Conservation (phyloP, 1,140 invertebrate species). For the Drosophila pruinosa region DNA sequence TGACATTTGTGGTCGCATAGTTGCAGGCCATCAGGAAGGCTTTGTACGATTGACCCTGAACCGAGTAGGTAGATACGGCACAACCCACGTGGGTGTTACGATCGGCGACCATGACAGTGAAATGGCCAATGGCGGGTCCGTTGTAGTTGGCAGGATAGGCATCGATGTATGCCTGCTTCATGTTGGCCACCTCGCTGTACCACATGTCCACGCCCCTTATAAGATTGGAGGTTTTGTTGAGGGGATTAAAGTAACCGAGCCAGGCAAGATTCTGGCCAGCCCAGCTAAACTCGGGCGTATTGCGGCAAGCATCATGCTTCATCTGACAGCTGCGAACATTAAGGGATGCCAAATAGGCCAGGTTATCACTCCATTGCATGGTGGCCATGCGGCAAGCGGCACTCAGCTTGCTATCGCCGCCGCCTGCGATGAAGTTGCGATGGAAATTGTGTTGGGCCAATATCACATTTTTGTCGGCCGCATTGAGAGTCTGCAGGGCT, state of each 20-base stretch:
- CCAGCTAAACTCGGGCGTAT: slow-evolving; percentile 62
- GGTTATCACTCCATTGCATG: slow-evolving; percentile 71
- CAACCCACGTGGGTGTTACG: slow-evolving; percentile 67
- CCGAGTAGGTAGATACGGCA: slow-evolving; percentile 59
- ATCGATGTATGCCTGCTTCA: slow-evolving; percentile 53
- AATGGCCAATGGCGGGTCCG: slow-evolving; percentile 67
- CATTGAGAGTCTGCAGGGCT: slow-evolving; percentile 29
- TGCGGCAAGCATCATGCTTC: slow-evolving; percentile 68
- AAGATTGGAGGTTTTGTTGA: slow-evolving; percentile 26
- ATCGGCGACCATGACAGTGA: slow-evolving; percentile 72
- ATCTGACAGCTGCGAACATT: slow-evolving; percentile 69
- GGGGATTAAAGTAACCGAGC: slow-evolving; percentile 46
- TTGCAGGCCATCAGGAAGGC: slow-evolving; percentile 69
- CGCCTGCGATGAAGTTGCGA: slow-evolving; percentile 65
- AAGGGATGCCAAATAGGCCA: slow-evolving; percentile 61
- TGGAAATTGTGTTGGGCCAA: slow-evolving; percentile 51
- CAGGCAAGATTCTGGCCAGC: slow-evolving; percentile 76
- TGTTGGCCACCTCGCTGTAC: slow-evolving; percentile 48
- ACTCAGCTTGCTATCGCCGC: slow-evolving; percentile 34
- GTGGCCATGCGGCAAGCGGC: slow-evolving; percentile 74
- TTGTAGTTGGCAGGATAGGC: slow-evolving; percentile 50
- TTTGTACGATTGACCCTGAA: slow-evolving; percentile 31
- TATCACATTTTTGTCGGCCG: slow-evolving; percentile 37
- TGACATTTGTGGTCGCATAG: slow-evolving; percentile 66
- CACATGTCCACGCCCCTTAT: slow-evolving; percentile 52